Percentiles rank a stretch among this genome's conserved stretches.
phyloP scores from a whole-genome alignment of 1,140 invertebrate species.

The Listronotus oregonensis region DNA sequence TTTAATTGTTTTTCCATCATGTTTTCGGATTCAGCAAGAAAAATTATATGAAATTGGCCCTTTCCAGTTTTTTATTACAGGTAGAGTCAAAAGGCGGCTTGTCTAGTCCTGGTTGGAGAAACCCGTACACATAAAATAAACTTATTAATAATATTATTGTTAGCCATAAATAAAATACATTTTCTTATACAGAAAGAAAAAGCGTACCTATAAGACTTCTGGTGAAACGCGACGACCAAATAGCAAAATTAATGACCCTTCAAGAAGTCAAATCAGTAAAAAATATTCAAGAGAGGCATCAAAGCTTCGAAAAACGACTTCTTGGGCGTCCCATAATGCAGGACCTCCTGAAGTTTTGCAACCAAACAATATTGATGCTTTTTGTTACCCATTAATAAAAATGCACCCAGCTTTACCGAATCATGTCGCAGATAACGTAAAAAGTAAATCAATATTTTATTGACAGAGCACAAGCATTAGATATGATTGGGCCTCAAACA shows the following conservation, averaged over 20 bases:
- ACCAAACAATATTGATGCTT: not conserved
- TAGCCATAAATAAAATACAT: no score
- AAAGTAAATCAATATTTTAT: slow-evolving; percentile 28
- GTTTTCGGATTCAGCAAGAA: no score
- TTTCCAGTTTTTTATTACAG: no score
- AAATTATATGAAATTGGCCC: no score
- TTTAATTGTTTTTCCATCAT: no score
- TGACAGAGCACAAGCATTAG: slow-evolving; percentile 23
- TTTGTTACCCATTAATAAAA: not conserved
- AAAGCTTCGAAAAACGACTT: slow-evolving; percentile 19
- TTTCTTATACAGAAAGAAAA: no score
- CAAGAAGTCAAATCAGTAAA: slow-evolving; percentile 24
- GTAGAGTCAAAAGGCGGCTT: no score
- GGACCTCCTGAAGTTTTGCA: not conserved
- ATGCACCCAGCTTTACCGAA: not conserved
- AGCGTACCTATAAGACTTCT: no score
- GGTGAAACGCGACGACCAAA: not conserved
- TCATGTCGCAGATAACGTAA: slow-evolving; percentile 20
- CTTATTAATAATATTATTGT: no score
- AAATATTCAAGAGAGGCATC: slow-evolving; percentile 27
- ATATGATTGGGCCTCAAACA: slow-evolving; percentile 3
- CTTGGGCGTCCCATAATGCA: not conserved
- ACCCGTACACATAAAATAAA: no score
- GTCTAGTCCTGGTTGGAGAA: no score
- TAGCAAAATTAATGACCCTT: slow-evolving; percentile 14